Conservation (phyloP, 1,140 invertebrate genomes). For the Andrena cerasifolii region DNA sequence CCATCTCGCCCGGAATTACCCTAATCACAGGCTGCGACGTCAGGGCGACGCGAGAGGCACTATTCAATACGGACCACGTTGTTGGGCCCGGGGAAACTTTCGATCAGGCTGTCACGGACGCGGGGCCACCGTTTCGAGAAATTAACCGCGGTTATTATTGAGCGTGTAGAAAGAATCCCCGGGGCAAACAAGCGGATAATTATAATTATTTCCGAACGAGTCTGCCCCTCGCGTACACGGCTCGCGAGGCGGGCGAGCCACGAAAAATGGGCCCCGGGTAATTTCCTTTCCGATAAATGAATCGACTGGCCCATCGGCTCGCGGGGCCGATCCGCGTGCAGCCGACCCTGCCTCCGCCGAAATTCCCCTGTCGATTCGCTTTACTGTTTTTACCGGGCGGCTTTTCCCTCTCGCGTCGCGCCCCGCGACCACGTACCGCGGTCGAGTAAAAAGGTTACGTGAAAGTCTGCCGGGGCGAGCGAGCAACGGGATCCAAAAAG, state of each 20-base stretch:
- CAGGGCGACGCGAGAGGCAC: conserved; percentile 8
- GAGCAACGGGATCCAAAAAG: conserved; percentile 38
- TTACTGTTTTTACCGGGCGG: background rate
- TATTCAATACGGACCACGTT: background rate
- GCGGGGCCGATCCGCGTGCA: background rate
- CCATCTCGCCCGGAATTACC: no score
- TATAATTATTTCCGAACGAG: conserved; percentile 36
- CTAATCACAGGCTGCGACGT: conserved; percentile 39
- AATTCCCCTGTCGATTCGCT: background rate
- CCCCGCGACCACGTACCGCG: background rate
- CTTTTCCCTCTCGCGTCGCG: background rate
- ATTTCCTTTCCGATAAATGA: conserved; percentile 38
- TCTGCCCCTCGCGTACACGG: background rate
- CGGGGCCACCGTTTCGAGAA: conserved; percentile 30
- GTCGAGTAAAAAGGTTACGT: conserved; percentile 12
- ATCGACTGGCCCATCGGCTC: background rate
- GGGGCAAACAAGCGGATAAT: conserved; percentile 25
- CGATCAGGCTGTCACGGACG: conserved; percentile 25
- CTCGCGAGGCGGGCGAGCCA: background rate
- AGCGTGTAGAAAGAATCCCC: conserved; percentile 8
- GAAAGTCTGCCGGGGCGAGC: conserved; percentile 2
- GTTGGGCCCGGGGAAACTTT: background rate
- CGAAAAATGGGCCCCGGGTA: conserved; percentile 27
- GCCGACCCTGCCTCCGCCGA: background rate
- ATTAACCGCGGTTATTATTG: conserved; percentile 30